These are phyloP conservation scores for Nyctereutes procyonoides DNA, from an alignment of 2,113 vertebrate genomes.

Conservation along the genomic window DNA sequence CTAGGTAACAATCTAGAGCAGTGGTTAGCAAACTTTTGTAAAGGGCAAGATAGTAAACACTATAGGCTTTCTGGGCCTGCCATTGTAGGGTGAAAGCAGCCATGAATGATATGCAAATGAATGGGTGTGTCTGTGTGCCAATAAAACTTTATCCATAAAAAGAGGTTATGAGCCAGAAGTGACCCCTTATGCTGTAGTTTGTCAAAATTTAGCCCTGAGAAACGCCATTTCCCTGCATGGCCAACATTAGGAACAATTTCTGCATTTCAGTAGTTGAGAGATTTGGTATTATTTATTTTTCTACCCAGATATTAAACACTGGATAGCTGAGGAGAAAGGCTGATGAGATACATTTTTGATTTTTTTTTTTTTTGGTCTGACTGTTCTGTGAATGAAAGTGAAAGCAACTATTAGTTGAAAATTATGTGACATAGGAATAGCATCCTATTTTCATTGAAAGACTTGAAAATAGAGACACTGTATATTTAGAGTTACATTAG, in stretches of 20 bases:
- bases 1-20: not conserved
- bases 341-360: not conserved
- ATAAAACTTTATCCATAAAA: not conserved
- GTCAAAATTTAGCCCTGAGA: not conserved
- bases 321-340: not conserved
- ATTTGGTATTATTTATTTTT: not conserved
- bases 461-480: not conserved
- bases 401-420: not conserved
- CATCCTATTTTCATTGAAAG: not conserved
- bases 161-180: not conserved
- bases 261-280: not conserved
- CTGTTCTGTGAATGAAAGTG: constrained; percentile 9
- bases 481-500: not conserved
- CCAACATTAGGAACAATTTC: not conserved
- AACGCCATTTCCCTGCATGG: not conserved
- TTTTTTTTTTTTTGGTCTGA: not conserved
- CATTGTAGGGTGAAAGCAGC: not conserved
- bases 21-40: not conserved
- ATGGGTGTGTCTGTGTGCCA: not conserved
- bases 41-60: not conserved
- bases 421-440: not conserved
- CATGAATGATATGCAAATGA: not conserved
- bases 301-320: not conserved
- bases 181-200: not conserved
- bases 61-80: not conserved